Evolutionary conservation across 2,797 vertebrate genomes (phyloP), one percentile per base, ranked within the genome.

Genomic region (Esox lucius): DNA sequence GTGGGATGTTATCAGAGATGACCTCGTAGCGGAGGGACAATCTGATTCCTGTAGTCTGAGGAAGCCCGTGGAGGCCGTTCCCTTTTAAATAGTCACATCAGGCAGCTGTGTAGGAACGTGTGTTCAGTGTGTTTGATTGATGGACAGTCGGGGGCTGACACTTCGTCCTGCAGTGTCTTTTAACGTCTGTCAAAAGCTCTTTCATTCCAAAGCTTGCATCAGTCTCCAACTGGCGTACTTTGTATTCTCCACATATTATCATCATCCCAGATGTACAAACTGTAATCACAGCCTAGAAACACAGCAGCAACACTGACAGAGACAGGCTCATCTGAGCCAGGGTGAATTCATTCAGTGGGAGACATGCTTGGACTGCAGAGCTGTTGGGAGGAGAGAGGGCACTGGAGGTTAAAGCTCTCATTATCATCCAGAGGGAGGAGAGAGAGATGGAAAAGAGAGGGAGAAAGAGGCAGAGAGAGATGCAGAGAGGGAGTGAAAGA

Each of bases 111-210:
- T 88, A 85, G 85, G 84, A 88, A 86, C 83, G 81, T 91, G 87
- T n/a, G n/a, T n/a, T 88, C 78, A 78, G 80, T 51, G 80, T 56
- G 53, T 67, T 74, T 89, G 88, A 92, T 87, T 93, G 93, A 93
- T 89, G 87, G 89, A 89, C 91, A 89, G 85, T 80, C 15, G 59
- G 78, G 74, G 83, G 82, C 87, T 73, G 75, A 86, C 81, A 81
- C 86, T 77, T 81, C 77, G 84, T 89, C 88, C 89, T 83, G 78
- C 70, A 81, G 86, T 81, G 86, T 89, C 85, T 87, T 87, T 90
- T 85, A 90, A 39, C 84, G 75, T 82, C 87, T 89, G 89, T 93
- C 89, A 90, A 84, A 81, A 83, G 88, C 78, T 79, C 79, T 90
- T 91, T 85, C 74, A 87, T 83, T 53, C 78, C 73, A 77, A 70